Evolutionary conservation across 2,113 vertebrate genomes (phyloP).

Genomic region (Cyphomyrus discorhynchus): DNA sequence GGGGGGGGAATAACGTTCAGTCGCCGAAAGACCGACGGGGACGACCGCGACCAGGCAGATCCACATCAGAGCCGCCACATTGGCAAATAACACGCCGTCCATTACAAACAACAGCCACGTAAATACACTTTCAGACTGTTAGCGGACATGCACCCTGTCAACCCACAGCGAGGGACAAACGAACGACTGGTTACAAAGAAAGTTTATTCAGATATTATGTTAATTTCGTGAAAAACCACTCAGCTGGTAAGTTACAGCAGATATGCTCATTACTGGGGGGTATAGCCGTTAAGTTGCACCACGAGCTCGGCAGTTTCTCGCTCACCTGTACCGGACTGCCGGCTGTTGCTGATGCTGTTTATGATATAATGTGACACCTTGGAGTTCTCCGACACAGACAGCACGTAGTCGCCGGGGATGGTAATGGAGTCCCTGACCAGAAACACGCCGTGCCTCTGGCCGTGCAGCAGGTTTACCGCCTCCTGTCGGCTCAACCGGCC

Average conservation of each 20-base stretch:
- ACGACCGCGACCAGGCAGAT: not conserved
- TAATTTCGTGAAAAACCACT: not conserved
- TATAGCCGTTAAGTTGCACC: not conserved
- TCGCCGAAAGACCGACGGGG: not conserved
- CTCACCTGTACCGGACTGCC: conserved; percentile 67
- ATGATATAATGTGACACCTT: conserved; percentile 98
- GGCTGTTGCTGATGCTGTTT: conserved; percentile 92
- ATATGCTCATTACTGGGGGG: not conserved
- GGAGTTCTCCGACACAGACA: conserved; percentile 96
- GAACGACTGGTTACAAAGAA: not conserved
- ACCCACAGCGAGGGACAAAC: not conserved
- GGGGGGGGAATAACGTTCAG: not conserved
- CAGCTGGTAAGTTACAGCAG: not conserved
- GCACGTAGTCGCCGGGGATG: conserved; percentile 95
- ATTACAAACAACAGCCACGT: not conserved
- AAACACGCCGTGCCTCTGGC: conserved; percentile 94
- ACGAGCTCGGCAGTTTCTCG: not conserved
- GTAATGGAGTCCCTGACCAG: conserved; percentile 93
- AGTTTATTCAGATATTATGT: not conserved
- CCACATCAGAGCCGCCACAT: not conserved
- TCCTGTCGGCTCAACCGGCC: conserved; percentile 85
- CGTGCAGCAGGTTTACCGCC: conserved; percentile 84
- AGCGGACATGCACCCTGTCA: not conserved
- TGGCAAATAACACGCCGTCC: not conserved
- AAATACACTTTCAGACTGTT: not conserved